Evolutionary conservation across 1,140 invertebrate species (phyloP), one percentile per base, ranked within the genome.

Genomic region (Drosophila carrolli): DNA sequence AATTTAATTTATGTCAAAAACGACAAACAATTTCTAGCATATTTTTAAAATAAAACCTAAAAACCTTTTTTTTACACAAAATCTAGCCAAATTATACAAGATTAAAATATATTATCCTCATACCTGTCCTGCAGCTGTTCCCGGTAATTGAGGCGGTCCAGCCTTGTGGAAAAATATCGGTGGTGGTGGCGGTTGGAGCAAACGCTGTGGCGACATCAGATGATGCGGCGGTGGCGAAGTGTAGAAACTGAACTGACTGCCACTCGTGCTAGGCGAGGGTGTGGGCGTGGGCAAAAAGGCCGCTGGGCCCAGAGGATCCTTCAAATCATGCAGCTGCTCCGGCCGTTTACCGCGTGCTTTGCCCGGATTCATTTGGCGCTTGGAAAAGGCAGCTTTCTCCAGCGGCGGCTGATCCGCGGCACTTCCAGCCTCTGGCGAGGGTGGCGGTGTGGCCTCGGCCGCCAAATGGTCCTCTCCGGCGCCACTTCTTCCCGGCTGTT

Each of bases 281-380:
- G 81, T 76, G 11, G 75, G 75, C 4, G 75, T 86, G 6, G 72
- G 83, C 46, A 88, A 23, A n/a, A 80, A 19, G 6, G 62, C 43
- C 0, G 61, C 50, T 41, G 78, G 65, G 0, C 53, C 53, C 7
- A 76, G 41, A 3, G 60, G 35, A 48, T 79, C 71, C 23, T 76
- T 68, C 0, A 88, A 27, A 7, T 83, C 61, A 0, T 65, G 27
- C 9, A 88, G 37, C 14, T 66, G 83, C n/a, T 83, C 79, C 9
- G 82, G 83, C 0, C 78, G 83, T 37, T 88, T 88, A n/a, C 7
- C 41, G 9, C 79, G 79, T 1, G 11, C 27, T n/a, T 59, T 85
- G 38, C 9, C 50, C 60, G 29, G 14, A 46, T 40, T 40, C 10
- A 38, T 29, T 10, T 47, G 44, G 9, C 75, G 70, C 11, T 79